phyloP scores from a whole-genome alignment of 2,113 vertebrate genomes.

The Ranitomeya variabilis region DNA sequence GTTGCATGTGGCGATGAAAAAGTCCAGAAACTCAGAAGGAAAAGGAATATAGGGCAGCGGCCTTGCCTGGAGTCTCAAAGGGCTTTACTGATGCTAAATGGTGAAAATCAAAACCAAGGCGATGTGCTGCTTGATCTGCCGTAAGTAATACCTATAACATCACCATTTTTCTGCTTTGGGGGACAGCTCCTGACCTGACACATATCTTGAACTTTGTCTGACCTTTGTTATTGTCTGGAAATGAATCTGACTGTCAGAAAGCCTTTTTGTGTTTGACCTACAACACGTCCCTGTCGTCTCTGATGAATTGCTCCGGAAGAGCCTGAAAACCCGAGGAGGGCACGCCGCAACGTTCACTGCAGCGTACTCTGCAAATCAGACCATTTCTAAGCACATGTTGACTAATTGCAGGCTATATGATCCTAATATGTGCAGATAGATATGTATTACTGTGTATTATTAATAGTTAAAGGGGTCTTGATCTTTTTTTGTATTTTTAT shows the following conservation, averaged over 20 bases:
- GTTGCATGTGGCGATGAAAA: constrained; percentile 62
- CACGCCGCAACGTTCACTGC: not conserved
- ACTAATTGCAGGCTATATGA: not conserved
- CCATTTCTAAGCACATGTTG: not conserved
- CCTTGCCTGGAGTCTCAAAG: constrained; percentile 70
- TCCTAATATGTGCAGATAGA: not conserved
- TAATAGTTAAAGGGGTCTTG: no score
- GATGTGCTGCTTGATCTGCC: constrained; percentile 71
- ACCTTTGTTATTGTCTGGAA: constrained; percentile 67
- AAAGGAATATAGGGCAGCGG: constrained; percentile 65
- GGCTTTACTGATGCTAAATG: constrained; percentile 74
- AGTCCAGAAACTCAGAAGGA: constrained; percentile 57
- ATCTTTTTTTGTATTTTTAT: no score
- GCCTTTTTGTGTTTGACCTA: constrained; percentile 61
- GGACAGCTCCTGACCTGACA: constrained; percentile 69
- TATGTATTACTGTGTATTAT: no score
- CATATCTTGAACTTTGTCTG: constrained; percentile 71
- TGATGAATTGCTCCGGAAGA: constrained; percentile 51
- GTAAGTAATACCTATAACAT: constrained; percentile 79
- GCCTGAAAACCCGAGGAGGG: not conserved
- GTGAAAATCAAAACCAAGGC: constrained; percentile 72
- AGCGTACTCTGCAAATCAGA: not conserved
- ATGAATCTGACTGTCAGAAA: constrained; percentile 66
- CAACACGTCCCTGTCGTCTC: constrained; percentile 56
- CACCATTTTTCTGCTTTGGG: constrained; percentile 68